These are phyloP conservation scores for Parotocinclus haroldoi DNA, from an alignment of 2,797 vertebrate genomes.

Conservation along the genomic window DNA sequence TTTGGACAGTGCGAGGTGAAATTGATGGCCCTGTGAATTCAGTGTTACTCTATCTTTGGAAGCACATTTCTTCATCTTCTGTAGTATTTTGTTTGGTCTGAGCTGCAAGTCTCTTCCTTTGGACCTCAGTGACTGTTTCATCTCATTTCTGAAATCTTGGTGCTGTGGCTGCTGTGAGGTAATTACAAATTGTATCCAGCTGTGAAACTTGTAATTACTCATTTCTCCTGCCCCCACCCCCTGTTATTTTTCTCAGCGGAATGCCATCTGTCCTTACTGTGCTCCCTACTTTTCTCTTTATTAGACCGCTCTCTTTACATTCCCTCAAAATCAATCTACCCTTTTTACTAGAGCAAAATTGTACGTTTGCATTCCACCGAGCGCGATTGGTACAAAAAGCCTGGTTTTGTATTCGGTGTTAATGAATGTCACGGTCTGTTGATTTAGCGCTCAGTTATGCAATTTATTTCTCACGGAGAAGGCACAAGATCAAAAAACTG, in stretches of 20 bases:
- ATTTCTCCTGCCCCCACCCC: conserved; percentile 32
- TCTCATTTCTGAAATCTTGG: conserved; percentile 22
- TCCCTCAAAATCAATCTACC: conserved; percentile 9
- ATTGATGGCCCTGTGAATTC: too few relatives aligned
- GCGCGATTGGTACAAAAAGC: not conserved
- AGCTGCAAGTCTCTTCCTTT: too few relatives aligned
- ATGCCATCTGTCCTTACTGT: conserved; percentile 42
- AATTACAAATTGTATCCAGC: conserved; percentile 48
- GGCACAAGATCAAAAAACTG: too few relatives aligned
- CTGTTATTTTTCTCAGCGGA: conserved; percentile 39
- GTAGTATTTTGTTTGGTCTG: too few relatives aligned
- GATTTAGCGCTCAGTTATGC: too few relatives aligned
- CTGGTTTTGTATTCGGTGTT: not conserved
- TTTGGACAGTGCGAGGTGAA: too few relatives aligned
- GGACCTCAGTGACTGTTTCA: not conserved
- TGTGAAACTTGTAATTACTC: conserved; percentile 52
- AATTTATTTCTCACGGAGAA: too few relatives aligned
- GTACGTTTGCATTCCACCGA: not conserved
- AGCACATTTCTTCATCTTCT: too few relatives aligned
- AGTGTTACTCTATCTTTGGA: too few relatives aligned
- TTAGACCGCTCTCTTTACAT: conserved; percentile 32
- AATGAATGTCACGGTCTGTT: too few relatives aligned
- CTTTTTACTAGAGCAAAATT: not conserved
- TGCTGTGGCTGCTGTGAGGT: conserved; percentile 40
- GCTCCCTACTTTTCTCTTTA: conserved; percentile 10